Base-by-base conservation (phyloP, 2,888 invertebrate species). In the Conomelus anceps region DNA sequence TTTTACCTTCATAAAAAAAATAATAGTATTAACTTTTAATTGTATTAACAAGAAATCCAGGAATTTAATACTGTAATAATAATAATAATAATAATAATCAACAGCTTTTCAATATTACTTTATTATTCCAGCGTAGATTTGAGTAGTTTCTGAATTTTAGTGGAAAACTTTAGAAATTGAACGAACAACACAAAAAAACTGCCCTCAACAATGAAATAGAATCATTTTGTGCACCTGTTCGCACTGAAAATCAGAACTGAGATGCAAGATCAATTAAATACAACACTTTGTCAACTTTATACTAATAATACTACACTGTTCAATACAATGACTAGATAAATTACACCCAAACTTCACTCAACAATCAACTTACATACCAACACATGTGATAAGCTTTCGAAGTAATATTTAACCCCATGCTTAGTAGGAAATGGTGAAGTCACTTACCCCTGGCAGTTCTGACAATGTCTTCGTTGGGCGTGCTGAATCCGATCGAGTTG, bases 401-500 rank as follows among this genome's bases (percentile, higher is more conserved):
- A n/a, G 20, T 3, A n/a, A 63, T 63, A 63, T 63, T 63, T 63
- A 9, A 63, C 63, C 63, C 63, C 63, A 63, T 63, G 63, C 63
- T 63, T 63, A n/a, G n/a, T n/a, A 63, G n/a, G n/a, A 3, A 86
- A 24, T 23, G 85, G 13, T 90, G 90, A 22, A 29, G 85, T 34
- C 89, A 91, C 91, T 92, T 90, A 92, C 92, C 91, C 84, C 90
- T 90, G 23, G 91, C 93, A 91, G 98, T 98, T 94, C 96, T 97
- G 93, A 98, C 95, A 93, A 96, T 95, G 91, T 97, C 95, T 92
- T 96, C 95, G 85, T 96, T 96, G 0, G 97, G 96, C 90, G 95
- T 94, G 92, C 98, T 97, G 93, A 94, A 96, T 89, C 98, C 98
- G 91, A 98, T 96, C 23, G 95, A 94, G 93, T 99, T 99, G 93